Evolutionary conservation across 2,113 vertebrate genomes (phyloP), one percentile per base, ranked within the genome.

Genomic region (Sinocyclocheilus anshuiensis): DNA sequence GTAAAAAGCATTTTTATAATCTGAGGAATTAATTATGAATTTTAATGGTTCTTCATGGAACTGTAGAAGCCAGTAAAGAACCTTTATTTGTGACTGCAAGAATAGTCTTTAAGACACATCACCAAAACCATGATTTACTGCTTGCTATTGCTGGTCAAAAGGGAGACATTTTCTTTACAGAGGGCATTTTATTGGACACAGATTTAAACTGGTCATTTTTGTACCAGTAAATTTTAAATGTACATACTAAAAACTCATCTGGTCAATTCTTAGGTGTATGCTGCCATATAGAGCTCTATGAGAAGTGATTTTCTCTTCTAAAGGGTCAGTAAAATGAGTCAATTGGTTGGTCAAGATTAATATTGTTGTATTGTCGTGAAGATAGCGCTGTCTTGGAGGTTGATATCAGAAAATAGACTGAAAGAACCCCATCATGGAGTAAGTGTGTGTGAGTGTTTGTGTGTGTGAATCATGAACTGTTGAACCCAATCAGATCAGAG

Each of bases 401-500:
- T 91, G 75, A n/a, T 71, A 45, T 9, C 87, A 89, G 91, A 91
- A 92, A 91, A 93, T 90, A 86, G 81, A 87, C 88, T 87, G 72
- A 90, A 92, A 91, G 90, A 42, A 63, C 86, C 91, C 92, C 91
- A 92, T 91, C 78, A 84, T 87, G 86, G 26, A 18, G 86, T 88
- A 90, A 91, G 75, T 53, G 24, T 55, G 24, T 79, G 53, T 45
- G 45, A 55, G 53, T 77, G 75, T 53, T 6, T 53, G 15, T 72
- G n/a, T 72, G n/a, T 75, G 67, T 86, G 84, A 10, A 92, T 90
- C 67, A 84, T 92, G 91, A 93, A 92, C 92, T 92, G 88, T 84
- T 93, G 90, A 93, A 93, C 92, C 90, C 92, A 91, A 92, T 94
- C 92, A 93, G 86, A 86, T 67, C 53, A 20, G 76, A 61, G 20